A percentile compares a stretch with the other conserved stretches of the same genome.
Conservation (phyloP, 2,113 vertebrate species). For the Leptosomus discolor region DNA sequence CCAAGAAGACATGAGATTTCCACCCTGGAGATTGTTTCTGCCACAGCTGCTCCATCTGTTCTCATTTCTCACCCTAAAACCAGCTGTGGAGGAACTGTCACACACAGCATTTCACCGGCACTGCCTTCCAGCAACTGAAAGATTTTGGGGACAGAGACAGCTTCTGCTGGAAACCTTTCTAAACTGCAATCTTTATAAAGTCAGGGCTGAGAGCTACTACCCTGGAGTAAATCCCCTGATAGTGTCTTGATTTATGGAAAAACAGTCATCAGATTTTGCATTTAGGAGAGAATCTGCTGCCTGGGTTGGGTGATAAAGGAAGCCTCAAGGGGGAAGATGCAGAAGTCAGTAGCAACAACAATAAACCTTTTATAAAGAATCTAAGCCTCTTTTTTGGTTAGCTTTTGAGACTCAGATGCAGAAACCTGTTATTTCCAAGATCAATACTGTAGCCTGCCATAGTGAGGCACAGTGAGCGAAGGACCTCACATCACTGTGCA, state of each 20-base stretch:
- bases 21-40: constrained; percentile 29
- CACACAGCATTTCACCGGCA: background rate
- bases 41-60: constrained; percentile 32
- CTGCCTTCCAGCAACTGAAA: background rate
- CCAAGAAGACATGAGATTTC: background rate
- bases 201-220: background rate
- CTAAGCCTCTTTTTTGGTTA: background rate
- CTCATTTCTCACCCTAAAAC: constrained; percentile 26
- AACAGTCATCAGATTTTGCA: background rate
- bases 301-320: background rate
- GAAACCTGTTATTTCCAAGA: background rate
- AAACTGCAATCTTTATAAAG: background rate
- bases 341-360: background rate
- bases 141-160: background rate
- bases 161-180: background rate
- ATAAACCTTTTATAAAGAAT: background rate
- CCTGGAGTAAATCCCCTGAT: background rate
- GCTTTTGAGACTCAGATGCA: background rate
- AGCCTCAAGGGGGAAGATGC: background rate
- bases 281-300: background rate
- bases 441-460: background rate
- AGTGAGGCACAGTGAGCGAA: background rate
- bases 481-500: background rate
- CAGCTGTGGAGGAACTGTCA: background rate
- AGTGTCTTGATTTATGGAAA: background rate